A percentile compares a stretch with the other conserved stretches of the same genome.
Evolutionary conservation across 2,113 vertebrate species (phyloP).

Genomic region (Pachycephala philippinensis): DNA sequence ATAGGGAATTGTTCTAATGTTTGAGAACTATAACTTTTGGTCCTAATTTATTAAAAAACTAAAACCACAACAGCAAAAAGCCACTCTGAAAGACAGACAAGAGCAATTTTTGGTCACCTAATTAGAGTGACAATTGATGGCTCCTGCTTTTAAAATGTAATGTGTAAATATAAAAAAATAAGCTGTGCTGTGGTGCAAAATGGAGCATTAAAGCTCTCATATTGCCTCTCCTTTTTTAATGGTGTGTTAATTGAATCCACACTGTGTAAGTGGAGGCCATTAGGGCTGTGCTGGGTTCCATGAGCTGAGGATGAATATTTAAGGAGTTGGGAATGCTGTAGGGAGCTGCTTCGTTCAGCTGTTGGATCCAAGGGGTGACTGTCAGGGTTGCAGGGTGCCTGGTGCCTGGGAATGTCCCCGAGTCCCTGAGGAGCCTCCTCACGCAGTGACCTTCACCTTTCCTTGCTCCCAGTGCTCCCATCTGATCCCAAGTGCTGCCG

Average conservation of each 20-base stretch:
- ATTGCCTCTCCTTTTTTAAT: not conserved
- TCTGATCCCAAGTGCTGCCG: not conserved
- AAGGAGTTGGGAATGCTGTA: not conserved
- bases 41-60: not conserved
- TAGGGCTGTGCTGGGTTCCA: not conserved
- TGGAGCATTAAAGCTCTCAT: not conserved
- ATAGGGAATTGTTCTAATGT: not conserved
- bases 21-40: not conserved
- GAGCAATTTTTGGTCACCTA: not conserved
- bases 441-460: not conserved
- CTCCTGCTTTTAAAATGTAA: not conserved
- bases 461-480: not conserved
- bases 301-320: not conserved
- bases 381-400: not conserved
- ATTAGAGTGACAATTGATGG: not conserved
- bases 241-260: not conserved
- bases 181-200: not conserved
- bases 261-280: not conserved
- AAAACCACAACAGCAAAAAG: not conserved
- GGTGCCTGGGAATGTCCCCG: not conserved
- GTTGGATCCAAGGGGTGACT: not conserved
- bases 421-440: not conserved
- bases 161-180: not conserved
- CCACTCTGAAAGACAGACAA: not conserved
- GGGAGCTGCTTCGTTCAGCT: not conserved